These are phyloP conservation scores for Cacatua alba DNA, from an alignment of 2,113 vertebrate genomes.

Conservation along the genomic window DNA sequence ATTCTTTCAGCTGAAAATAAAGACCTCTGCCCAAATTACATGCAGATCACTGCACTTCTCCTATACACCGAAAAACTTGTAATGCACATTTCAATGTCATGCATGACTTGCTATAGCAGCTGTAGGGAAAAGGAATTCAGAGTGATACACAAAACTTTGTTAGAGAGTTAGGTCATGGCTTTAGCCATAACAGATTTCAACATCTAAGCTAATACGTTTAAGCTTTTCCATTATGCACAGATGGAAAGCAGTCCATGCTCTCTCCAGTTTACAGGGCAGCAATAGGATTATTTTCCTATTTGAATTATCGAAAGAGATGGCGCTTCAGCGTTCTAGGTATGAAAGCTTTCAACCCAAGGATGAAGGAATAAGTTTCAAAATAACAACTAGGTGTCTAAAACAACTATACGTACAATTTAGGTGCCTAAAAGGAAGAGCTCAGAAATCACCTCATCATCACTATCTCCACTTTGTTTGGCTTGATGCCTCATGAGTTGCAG, in stretches of 20 bases:
- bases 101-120: conserved; percentile 38
- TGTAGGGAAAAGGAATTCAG: conserved; percentile 37
- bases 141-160: neutral
- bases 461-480: neutral
- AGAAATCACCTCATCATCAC: neutral
- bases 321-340: neutral
- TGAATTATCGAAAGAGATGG: neutral
- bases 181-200: neutral
- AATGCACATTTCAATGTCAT: conserved; percentile 48
- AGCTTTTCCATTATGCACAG: neutral
- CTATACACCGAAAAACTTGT: conserved; percentile 33
- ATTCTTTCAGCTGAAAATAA: conserved; percentile 63
- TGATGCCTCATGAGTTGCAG: neutral
- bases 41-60: conserved; percentile 53
- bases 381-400: neutral
- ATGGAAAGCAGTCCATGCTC: neutral
- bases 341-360: neutral
- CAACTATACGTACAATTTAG: neutral
- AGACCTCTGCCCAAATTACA: conserved; percentile 47
- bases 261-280: neutral
- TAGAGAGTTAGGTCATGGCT: neutral
- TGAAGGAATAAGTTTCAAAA: neutral
- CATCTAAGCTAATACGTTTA: neutral
- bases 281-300: neutral
- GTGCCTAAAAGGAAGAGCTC: neutral